A percentile compares a stretch with the other conserved stretches of the same genome.
phyloP scores from a whole-genome alignment of 2,888 invertebrate genomes.

The Chirona hameri region DNA sequence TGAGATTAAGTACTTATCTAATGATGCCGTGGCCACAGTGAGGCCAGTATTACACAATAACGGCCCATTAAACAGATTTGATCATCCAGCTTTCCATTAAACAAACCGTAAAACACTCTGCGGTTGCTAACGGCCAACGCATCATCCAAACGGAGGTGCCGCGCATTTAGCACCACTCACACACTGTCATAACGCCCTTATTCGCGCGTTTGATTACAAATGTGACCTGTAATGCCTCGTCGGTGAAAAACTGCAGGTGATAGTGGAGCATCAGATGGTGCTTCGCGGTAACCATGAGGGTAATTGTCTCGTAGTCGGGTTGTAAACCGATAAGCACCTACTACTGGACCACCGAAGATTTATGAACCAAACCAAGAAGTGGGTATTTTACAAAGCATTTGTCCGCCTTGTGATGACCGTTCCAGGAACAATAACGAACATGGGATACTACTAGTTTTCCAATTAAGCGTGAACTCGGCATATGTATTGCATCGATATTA shows the following conservation, averaged over 20 bases:
- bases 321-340: neutral
- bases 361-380: neutral
- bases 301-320: neutral
- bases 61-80: conserved; percentile 6
- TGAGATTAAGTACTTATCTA: neutral
- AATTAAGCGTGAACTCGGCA: no score
- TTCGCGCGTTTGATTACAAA: neutral
- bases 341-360: neutral
- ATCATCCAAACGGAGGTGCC: neutral
- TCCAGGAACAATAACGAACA: no score
- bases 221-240: neutral
- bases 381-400: no score
- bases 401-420: no score
- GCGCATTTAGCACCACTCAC: neutral
- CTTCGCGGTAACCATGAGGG: neutral
- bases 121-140: neutral
- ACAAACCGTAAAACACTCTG: neutral
- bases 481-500: no score
- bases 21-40: neutral
- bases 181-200: neutral
- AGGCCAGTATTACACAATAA: neutral
- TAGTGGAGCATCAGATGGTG: neutral
- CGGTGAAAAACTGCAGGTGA: neutral
- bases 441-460: no score
- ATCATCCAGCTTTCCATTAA: conserved; percentile 12